Base-by-base conservation (phyloP, 2,113 vertebrate species). In the Rhabdomys dilectus region DNA sequence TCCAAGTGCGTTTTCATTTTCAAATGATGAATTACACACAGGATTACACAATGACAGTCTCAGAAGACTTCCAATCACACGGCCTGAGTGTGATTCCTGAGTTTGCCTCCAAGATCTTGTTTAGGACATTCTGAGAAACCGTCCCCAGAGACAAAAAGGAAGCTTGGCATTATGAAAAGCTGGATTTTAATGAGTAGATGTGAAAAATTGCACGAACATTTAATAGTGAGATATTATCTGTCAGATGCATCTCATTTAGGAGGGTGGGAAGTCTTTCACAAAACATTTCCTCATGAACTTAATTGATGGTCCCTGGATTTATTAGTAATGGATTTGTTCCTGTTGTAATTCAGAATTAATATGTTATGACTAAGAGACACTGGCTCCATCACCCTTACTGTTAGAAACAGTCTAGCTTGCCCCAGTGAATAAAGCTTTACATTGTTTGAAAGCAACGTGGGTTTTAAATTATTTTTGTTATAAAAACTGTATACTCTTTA, bases 1-100 rank as follows among this genome's bases (percentile, higher is more conserved):
- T 91, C 97, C 91, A 76, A 91, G 48, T 88, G 42, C 36, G 31
- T 97, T 97, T 94, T 94, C 78, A 29, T 91, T 94, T 96, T 96
- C 70, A 86, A 51, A 85, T 81, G 51, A 36, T 87, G 89, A 53
- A 19, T 96, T 96, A 88, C 94, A 95, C 60, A 70, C 5, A 66
- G 7, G 76, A 39, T 97, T 97, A 73, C 29, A 3, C 87, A 98
- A 97, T 70, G 11, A 21, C 12, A 9, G 80, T 90, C 87, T 77
- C 88, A 72, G 84, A 64, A 95, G 73, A 21, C 75, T 62, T 56
- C 15, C 24, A 51, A 1, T 45, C 82, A 76, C 60, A 91, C n/a
- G 76, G 36, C 64, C 89, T 84, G 6, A 17, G 12, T 91, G n/a
- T n/a, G n/a, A n/a, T 89, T 64, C 72, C 51, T 48, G 84, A 31